Conservation (phyloP, 2,888 invertebrate genomes). For the Helleia helle region DNA sequence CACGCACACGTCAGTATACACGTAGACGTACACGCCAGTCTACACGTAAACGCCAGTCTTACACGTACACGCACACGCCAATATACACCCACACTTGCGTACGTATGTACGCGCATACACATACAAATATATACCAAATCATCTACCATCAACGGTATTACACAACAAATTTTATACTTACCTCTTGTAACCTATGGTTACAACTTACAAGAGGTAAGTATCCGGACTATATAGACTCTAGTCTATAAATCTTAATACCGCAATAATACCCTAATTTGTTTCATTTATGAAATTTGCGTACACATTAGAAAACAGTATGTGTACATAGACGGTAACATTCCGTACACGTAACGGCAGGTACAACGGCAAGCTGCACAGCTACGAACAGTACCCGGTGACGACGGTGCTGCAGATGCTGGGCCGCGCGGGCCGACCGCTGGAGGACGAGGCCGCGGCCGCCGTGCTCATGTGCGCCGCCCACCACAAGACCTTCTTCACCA, state of each 20-base stretch:
- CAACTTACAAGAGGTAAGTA: no score
- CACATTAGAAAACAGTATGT: no score
- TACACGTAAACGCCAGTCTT: no score
- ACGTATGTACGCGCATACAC: background rate
- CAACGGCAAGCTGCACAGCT: conserved; percentile 80
- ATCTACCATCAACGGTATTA: no score
- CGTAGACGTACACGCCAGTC: background rate
- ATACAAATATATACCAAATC: no score
- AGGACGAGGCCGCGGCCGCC: conserved; percentile 95
- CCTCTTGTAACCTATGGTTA: no score
- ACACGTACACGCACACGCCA: background rate
- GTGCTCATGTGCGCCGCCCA: conserved; percentile 97
- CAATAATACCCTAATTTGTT: no score
- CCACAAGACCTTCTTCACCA: conserved; percentile 99
- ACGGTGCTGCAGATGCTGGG: conserved; percentile 99
- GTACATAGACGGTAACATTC: no score
- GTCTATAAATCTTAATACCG: no score
- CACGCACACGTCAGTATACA: conserved; percentile 78
- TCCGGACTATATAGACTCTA: no score
- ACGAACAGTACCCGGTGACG: conserved; percentile 98
- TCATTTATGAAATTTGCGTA: no score
- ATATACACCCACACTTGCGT: background rate
- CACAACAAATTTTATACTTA: background rate
- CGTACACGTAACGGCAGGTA: conserved; percentile 58
- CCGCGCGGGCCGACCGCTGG: conserved; percentile 92